A percentile compares a stretch with the other conserved stretches of the same genome.
These are phyloP conservation scores for Thunnus thynnus DNA, from an alignment of 2,113 vertebrate genomes.

Conservation along the genomic window DNA sequence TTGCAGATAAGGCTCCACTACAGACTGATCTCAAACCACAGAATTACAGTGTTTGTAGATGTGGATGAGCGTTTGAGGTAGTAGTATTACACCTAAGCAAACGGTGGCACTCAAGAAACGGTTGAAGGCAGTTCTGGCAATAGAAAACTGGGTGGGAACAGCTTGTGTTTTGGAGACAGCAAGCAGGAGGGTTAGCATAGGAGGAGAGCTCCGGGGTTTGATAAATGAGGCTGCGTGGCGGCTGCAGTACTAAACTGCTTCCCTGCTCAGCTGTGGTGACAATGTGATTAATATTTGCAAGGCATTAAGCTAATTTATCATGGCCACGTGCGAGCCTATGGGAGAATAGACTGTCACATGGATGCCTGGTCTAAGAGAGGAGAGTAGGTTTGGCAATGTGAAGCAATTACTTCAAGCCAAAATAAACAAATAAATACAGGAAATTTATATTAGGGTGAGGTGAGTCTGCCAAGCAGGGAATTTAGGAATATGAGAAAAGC, in stretches of 20 bases:
- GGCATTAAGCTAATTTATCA: conserved; percentile 85
- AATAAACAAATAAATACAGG: conserved; percentile 74
- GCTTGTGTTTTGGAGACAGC: conserved; percentile 74
- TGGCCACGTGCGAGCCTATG: conserved; percentile 70
- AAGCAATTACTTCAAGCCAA: conserved; percentile 69
- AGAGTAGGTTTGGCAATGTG: conserved; percentile 51
- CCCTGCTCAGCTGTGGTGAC: conserved; percentile 82
- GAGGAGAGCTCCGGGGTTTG: conserved; percentile 76
- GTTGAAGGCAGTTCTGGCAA: conserved; percentile 53
- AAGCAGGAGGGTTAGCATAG: conserved; percentile 63
- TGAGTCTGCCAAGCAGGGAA: conserved; percentile 56
- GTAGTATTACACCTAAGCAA: conserved; percentile 15
- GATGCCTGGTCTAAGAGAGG: conserved; percentile 54
- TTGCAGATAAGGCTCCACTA: conserved; percentile 4
- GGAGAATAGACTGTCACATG: conserved; percentile 77
- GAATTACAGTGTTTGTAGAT: conserved; percentile 8
- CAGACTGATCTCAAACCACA: not conserved
- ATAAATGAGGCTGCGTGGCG: conserved; percentile 80
- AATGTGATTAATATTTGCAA: conserved; percentile 86
- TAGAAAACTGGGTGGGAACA: conserved; percentile 65
- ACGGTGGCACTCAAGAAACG: conserved; percentile 26
- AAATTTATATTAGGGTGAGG: conserved; percentile 55
- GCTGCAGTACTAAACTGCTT: conserved; percentile 80
- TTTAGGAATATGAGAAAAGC: conserved; percentile 51
- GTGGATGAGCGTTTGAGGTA: conserved; percentile 18